These are phyloP conservation scores for Myopa testacea DNA, from an alignment of 2,888 invertebrate genomes.

Conservation along the genomic window DNA sequence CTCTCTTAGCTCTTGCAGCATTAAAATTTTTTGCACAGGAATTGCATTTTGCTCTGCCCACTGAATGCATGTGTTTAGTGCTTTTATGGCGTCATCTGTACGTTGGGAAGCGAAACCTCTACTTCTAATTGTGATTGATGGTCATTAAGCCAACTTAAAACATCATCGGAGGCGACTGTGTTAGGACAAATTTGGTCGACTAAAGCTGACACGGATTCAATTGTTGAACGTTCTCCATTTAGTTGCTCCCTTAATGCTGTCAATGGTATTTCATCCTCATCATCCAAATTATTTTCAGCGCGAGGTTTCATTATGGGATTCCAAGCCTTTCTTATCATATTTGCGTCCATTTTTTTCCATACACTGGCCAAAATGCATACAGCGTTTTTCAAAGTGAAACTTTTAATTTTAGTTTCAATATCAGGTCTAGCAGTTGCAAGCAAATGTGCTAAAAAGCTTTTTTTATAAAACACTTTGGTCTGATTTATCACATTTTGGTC, in stretches of 20 bases:
- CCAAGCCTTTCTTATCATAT: neutral
- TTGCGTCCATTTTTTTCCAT: neutral
- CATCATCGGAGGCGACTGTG: too few species aligned
- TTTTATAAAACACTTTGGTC: slow-evolving; percentile 1
- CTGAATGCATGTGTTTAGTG: neutral
- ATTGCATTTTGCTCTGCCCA: slow-evolving; percentile 2
- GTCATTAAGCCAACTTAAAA: too few species aligned
- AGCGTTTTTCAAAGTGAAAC: neutral
- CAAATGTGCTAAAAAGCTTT: slow-evolving; percentile 8
- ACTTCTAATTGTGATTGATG: too few species aligned
- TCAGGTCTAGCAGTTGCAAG: slow-evolving; percentile 4
- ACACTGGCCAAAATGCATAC: neutral
- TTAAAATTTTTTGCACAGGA: neutral
- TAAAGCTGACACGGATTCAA: too few species aligned
- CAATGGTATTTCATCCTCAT: neutral
- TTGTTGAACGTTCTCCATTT: too few species aligned
- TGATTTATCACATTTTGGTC: neutral
- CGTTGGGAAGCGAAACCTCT: neutral
- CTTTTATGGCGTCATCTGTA: neutral
- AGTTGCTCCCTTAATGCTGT: too few species aligned
- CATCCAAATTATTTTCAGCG: too few species aligned
- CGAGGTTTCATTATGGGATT: neutral
- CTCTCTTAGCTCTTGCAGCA: slow-evolving; percentile 1
- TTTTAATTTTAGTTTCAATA: neutral
- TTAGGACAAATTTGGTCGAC: too few species aligned